Evolutionary conservation across 2,888 invertebrate genomes (phyloP), one percentile per base, ranked within the genome.

Genomic region (Diogma glabrata): DNA sequence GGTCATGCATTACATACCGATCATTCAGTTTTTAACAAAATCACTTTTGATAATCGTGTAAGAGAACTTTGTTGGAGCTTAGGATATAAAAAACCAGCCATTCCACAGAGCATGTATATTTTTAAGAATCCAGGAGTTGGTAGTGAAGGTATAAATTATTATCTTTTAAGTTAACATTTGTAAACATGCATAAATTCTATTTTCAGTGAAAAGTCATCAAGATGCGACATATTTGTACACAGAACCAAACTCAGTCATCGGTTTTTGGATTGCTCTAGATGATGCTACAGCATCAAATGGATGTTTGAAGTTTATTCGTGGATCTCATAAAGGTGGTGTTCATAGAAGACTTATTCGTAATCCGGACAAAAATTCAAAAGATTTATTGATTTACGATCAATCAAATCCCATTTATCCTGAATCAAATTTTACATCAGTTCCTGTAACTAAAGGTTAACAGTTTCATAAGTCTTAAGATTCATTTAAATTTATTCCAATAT

Each of bases 21-120:
- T 23, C 82, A 87, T 62, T 85, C 88, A 0, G 75, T 78, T 22
- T 97, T 95, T 71, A 79, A 82, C 60, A 82, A 81, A 60, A 75
- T 87, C 57, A 89, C 92, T 0, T 90, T 93, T 66, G 83, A 86
- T 63, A 81, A 87, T 55, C 81, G 87, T 57, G 81, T 97, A 9
- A 85, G 87, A 67, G 77, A 82, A 52, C 72, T 84, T 4, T 85
- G 87, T 55, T 78, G 77, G 59, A 79, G 81, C 57, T 67, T 96
- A 10, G 82, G 82, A 4, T 78, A 86, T 54, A 71, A 74, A 51
- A 84, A 87, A 36, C 97, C 97, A 0, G 83, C 84, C 0, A 78
- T 97, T 0, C 84, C 84, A 2, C 97, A 97, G 66, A 94, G 95
- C 72, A 97, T 97, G 97, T 90, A 91, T 63, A 96, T 99, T 55